Base-by-base conservation (phyloP, 2,113 vertebrate genomes). In the Odobenus rosmarus region DNA sequence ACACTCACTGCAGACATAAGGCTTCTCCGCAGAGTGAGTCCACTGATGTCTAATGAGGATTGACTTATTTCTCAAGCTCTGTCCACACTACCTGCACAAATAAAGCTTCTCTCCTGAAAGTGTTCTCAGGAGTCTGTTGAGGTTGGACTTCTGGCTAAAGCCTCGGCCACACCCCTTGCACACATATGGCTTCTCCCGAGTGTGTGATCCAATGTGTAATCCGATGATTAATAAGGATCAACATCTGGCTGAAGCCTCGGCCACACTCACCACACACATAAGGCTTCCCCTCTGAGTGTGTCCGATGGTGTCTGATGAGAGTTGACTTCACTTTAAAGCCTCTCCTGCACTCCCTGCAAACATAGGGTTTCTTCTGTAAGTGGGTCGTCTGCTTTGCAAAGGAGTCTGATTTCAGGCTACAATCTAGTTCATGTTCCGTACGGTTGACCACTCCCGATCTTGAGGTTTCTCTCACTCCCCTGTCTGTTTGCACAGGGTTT, bases 71-170 rank as follows among this genome's bases (percentile, higher is more conserved):
- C 85, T 80, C 77, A 84, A 96, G 61, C 42, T 49, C 42, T 33
- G 33, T 11, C 80, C 79, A 76, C 80, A 90, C 21, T 79, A 42
- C 12, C 12, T 42, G 51, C 86, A 85, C 15, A 79, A 12, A 28
- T 61, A 59, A n/a, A 86, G 59, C 80, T 61, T 88, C 86, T 90
- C 86, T 61, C 42, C 80, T 53, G 86, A 96, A 59, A 85, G 71
- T 79, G 53, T 77, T 42, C 23, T 79, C 80, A 4, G 4, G 33
- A 62, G 86, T 85, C 57, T 79, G 51, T 2, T 84, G 53, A 96
- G 95, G n/a, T 55, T 46, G 31, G 28, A 82, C 6, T 77, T 90
- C 31, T 64, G 33, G n/a, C 36, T 95, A 64, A 95, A 80, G 80
- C 71, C 26, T 85, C 26, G 3, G 23, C 33, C 71, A 16, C 67